These are phyloP conservation scores for Vanacampus margaritifer DNA, from an alignment of 2,113 vertebrate genomes.

Conservation along the genomic window DNA sequence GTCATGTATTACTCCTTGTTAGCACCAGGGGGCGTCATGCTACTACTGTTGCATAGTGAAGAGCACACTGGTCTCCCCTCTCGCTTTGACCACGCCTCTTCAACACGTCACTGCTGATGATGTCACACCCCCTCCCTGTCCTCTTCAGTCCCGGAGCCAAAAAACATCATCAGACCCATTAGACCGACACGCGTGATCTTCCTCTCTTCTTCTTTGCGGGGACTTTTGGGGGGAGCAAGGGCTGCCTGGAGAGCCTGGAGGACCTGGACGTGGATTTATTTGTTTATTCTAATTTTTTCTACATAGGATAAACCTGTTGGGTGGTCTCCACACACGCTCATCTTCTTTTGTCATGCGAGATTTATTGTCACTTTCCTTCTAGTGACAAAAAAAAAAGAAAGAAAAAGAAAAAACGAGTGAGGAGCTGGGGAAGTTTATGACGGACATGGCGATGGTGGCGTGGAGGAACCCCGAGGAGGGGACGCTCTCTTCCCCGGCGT, in stretches of 20 bases:
- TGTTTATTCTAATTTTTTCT: background rate
- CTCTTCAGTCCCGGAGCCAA: background rate
- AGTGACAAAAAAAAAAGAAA: background rate
- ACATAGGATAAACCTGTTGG: background rate
- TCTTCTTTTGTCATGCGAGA: background rate
- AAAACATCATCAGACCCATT: background rate
- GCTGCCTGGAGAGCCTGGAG: background rate
- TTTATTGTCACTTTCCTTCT: background rate
- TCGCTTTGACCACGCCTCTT: background rate
- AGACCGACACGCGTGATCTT: background rate
- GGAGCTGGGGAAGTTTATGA: conserved; percentile 74
- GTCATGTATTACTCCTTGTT: background rate
- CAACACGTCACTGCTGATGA: background rate
- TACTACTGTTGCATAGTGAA: background rate
- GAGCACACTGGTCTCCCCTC: background rate
- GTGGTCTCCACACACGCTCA: background rate
- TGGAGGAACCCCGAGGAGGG: conserved; percentile 94
- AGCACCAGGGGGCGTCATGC: background rate
- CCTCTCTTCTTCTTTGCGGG: background rate
- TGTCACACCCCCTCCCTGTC: background rate
- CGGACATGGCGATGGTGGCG: conserved; percentile 96
- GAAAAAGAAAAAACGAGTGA: conserved; percentile 30
- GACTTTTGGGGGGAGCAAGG: background rate
- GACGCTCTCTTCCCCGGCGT: conserved; percentile 84
- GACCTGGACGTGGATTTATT: background rate